Conservation (phyloP, 2,797 vertebrate species). For the Centropyge bicolor region DNA sequence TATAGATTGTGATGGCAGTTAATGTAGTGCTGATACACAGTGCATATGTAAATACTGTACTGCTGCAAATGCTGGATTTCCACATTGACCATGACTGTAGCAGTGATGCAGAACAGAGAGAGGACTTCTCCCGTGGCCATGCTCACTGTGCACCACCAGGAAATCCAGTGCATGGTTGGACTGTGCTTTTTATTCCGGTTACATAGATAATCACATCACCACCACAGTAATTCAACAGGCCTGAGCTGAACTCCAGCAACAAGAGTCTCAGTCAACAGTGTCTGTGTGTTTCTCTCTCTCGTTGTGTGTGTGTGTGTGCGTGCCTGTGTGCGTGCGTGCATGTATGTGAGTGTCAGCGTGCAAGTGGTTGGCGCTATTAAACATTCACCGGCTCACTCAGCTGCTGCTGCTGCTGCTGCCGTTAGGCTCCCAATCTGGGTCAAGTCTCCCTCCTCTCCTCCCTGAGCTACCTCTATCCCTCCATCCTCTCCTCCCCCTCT, state of each 20-base stretch:
- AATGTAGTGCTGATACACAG: background rate
- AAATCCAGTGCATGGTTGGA: constrained; percentile 37
- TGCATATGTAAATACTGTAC: background rate
- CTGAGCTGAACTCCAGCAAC: constrained; percentile 75
- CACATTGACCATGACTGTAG: background rate
- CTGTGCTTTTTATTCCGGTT: constrained; percentile 43
- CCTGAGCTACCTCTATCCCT: constrained; percentile 80
- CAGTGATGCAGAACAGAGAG: constrained; percentile 28
- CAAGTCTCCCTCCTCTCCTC: constrained; percentile 82
- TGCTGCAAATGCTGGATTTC: constrained; percentile 22
- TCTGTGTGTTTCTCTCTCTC: constrained; percentile 47
- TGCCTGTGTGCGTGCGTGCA: background rate
- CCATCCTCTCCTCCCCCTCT: constrained; percentile 51
- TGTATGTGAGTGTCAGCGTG: constrained; percentile 57
- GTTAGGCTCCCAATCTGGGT: constrained; percentile 84
- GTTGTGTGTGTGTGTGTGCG: constrained; percentile 28
- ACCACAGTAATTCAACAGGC: constrained; percentile 78
- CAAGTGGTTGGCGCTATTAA: constrained; percentile 80
- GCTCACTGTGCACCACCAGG: constrained; percentile 26
- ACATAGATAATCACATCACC: constrained; percentile 53
- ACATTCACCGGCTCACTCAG: constrained; percentile 84
- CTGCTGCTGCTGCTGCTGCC: constrained; percentile 78
- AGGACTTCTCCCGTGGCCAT: background rate
- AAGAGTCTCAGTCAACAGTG: constrained; percentile 81
- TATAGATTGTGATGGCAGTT: background rate